These are phyloP conservation scores for Ctenopoma kingsleyae DNA, from an alignment of 2,797 vertebrate genomes.

Conservation along the genomic window DNA sequence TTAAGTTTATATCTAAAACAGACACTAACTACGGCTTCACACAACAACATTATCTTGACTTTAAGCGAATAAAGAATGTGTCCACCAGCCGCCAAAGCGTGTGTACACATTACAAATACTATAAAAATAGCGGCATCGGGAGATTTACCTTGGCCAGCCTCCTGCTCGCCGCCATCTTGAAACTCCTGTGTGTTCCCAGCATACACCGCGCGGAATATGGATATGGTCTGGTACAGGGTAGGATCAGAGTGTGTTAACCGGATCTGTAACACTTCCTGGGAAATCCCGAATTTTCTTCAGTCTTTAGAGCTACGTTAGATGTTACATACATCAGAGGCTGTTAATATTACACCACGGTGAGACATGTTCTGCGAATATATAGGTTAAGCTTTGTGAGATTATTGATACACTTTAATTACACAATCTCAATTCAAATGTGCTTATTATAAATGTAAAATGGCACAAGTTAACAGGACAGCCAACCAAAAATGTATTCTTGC, in stretches of 20 bases:
- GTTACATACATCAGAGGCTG: background rate
- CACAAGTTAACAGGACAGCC: too few relatives aligned
- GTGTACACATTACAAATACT: background rate
- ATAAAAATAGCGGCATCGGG: slow-evolving; percentile 52
- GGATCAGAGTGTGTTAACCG: background rate
- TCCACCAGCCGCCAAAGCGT: fast-evolving
- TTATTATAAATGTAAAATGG: too few relatives aligned
- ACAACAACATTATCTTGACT: background rate
- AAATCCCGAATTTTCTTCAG: background rate
- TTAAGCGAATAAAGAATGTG: fast-evolving
- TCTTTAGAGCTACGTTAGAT: background rate
- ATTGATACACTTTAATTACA: too few relatives aligned
- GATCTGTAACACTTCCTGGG: background rate
- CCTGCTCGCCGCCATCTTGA: slow-evolving; percentile 90
- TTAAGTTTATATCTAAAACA: background rate
- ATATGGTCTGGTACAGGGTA: slow-evolving; percentile 23
- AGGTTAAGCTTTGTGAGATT: too few relatives aligned
- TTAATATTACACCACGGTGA: background rate
- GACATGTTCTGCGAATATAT: background rate
- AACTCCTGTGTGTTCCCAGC: slow-evolving; percentile 84
- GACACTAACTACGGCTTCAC: fast-evolving
- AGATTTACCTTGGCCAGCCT: slow-evolving; percentile 85
- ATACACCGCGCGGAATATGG: slow-evolving; percentile 79
- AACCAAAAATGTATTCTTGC: too few relatives aligned
- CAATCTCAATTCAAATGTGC: too few relatives aligned